Evolutionary conservation across 1,140 invertebrate species (phyloP).

Genomic region (Bombus huntii): DNA sequence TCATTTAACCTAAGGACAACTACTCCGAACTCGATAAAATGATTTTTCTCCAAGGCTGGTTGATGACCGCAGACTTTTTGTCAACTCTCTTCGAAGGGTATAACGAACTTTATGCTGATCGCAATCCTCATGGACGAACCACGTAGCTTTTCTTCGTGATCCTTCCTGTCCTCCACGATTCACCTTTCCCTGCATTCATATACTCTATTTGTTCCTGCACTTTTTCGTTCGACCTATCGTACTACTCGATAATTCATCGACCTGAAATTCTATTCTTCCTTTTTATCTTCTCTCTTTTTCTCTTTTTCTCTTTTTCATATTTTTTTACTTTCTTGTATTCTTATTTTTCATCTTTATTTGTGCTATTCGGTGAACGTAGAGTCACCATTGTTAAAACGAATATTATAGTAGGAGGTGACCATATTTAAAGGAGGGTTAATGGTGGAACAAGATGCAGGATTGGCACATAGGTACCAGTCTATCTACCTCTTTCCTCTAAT

Average conservation of each 20-base stretch:
- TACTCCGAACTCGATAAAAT: conserved; percentile 80
- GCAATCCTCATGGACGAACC: conserved; percentile 57
- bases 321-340: neutral
- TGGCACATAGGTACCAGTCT: conserved; percentile 35
- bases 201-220: neutral
- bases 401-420: neutral
- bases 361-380: neutral
- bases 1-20: conserved; percentile 79
- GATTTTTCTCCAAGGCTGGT: conserved; percentile 72
- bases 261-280: neutral
- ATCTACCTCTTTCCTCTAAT: conserved; percentile 58
- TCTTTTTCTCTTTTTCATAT: neutral
- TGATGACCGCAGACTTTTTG: conserved; percentile 60
- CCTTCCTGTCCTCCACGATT: neutral
- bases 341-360: no score
- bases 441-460: conserved; percentile 18
- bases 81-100: conserved; percentile 70
- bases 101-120: conserved; percentile 73
- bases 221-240: neutral
- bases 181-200: no score
- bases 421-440: neutral
- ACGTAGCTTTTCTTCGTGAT: conserved; percentile 34
- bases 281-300: neutral
- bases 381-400: neutral
- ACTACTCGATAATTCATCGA: neutral